A percentile compares a stretch with the other conserved stretches of the same genome.
Evolutionary conservation across 2,113 vertebrate species (phyloP).

Genomic region (Eurystomus gularis): DNA sequence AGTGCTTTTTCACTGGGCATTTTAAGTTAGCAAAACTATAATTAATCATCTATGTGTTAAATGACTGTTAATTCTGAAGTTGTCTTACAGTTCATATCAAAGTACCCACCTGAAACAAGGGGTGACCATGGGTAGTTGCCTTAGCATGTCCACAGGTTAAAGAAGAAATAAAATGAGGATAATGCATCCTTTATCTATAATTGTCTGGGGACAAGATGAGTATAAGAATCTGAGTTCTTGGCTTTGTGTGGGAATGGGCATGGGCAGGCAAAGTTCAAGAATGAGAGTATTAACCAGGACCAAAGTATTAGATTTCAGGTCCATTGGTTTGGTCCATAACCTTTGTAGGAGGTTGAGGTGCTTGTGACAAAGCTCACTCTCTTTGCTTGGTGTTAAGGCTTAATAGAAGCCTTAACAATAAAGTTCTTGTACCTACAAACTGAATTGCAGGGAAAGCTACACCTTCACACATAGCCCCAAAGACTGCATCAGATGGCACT

Average conservation of each 20-base stretch:
- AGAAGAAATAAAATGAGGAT: not conserved
- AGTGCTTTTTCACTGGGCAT: not conserved
- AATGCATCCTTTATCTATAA: not conserved
- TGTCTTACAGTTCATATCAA: not conserved
- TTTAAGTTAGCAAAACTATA: not conserved
- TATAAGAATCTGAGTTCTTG: not conserved
- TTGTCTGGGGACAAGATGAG: not conserved
- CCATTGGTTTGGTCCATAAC: not conserved
- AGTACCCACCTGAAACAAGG: not conserved
- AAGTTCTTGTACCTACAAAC: not conserved
- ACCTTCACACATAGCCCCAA: not conserved
- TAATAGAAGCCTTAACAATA: not conserved
- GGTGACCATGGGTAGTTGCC: not conserved
- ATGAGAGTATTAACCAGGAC: not conserved
- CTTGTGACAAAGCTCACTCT: not conserved
- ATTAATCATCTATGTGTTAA: not conserved
- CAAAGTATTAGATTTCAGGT: not conserved
- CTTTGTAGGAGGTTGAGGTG: not conserved
- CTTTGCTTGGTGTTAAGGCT: not conserved
- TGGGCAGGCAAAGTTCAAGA: not conserved
- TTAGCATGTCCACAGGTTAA: not conserved
- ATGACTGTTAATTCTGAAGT: not conserved
- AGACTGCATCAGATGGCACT: not conserved
- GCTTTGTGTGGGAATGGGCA: not conserved
- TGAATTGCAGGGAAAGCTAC: not conserved